phyloP scores from a whole-genome alignment of 2,113 vertebrate genomes.

The Microtus montanus region DNA sequence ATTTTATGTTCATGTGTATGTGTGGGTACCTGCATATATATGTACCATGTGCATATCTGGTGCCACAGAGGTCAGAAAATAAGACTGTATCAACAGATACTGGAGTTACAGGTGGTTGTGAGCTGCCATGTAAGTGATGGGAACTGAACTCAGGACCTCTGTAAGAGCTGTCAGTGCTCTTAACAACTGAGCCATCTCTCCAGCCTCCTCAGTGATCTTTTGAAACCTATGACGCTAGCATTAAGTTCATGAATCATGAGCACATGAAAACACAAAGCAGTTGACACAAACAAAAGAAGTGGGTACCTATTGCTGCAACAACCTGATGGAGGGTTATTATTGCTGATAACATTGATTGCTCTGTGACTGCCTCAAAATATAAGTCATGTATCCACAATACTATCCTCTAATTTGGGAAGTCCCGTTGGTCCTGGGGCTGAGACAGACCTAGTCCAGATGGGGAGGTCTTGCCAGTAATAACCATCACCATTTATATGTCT shows the following conservation, averaged over 20 bases:
- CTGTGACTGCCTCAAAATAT: background rate
- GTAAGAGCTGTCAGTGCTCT: background rate
- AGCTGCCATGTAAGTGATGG: background rate
- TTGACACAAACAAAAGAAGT: background rate
- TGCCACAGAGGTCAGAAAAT: background rate
- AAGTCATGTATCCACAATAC: background rate
- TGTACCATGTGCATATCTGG: background rate
- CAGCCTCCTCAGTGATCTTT: background rate
- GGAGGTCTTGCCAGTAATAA: constrained; percentile 11
- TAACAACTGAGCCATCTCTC: background rate
- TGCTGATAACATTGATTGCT: background rate
- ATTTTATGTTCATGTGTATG: background rate
- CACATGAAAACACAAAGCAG: background rate
- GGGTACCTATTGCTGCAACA: background rate
- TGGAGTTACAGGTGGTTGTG: background rate
- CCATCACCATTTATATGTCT: background rate
- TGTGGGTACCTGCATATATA: background rate
- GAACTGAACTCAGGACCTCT: background rate
- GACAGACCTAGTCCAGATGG: background rate
- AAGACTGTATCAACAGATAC: background rate
- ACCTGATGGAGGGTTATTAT: constrained; percentile 14
- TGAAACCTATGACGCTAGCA: background rate
- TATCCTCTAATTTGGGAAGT: constrained; percentile 13
- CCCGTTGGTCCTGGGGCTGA: background rate
- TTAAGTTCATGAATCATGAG: background rate